Evolutionary conservation across 2,113 vertebrate species (phyloP).

Genomic region (Rhinopithecus roxellana): DNA sequence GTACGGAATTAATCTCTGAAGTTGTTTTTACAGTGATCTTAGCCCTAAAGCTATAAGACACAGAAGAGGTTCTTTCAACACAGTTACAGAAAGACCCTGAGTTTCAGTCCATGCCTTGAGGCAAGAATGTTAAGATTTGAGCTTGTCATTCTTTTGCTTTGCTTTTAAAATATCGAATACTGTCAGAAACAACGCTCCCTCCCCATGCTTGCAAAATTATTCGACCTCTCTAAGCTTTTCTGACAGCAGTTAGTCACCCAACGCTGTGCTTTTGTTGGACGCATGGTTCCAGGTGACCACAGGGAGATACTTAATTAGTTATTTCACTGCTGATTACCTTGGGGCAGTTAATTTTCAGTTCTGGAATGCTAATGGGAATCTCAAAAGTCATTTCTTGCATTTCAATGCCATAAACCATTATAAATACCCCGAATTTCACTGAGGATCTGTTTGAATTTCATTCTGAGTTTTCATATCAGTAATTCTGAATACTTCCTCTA

Average conservation of each 20-base stretch:
- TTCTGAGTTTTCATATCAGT: neutral
- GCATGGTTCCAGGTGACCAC: conserved; percentile 36
- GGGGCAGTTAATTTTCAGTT: conserved; percentile 43
- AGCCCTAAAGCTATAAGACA: neutral
- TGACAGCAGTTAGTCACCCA: conserved; percentile 26
- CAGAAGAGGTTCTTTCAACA: neutral
- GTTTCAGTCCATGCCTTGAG: conserved; percentile 8
- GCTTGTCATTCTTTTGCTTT: neutral
- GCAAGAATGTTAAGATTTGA: conserved; percentile 59
- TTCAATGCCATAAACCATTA: neutral
- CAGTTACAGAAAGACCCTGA: neutral
- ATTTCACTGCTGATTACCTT: conserved; percentile 20
- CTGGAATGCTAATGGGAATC: conserved; percentile 48
- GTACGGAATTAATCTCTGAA: neutral
- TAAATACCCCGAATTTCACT: neutral
- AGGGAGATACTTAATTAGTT: conserved; percentile 64
- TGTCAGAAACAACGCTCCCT: neutral
- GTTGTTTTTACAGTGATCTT: neutral
- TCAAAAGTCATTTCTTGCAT: conserved; percentile 39
- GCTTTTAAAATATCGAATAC: conserved; percentile 44
- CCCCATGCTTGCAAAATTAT: neutral
- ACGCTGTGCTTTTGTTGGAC: conserved; percentile 32
- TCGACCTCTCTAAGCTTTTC: neutral
- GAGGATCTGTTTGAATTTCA: neutral
- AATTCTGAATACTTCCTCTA: neutral